phyloP scores from a whole-genome alignment of 2,888 invertebrate genomes.

The Zhengitettix transpicula region DNA sequence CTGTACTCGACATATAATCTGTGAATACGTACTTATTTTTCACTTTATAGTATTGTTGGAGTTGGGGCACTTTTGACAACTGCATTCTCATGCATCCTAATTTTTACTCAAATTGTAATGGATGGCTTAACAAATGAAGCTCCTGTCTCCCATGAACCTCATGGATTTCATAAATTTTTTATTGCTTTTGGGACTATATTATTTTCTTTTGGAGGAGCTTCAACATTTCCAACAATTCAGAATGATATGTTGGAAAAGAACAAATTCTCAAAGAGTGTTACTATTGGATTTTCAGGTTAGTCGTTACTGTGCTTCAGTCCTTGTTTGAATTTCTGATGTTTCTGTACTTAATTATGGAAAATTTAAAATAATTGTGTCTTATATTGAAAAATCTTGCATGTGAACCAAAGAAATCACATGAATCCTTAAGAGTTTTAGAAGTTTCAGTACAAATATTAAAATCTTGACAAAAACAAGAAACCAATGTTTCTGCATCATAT shows the following conservation, averaged over 20 bases:
- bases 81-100: slow-evolving; percentile 40
- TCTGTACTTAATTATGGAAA: too few species aligned
- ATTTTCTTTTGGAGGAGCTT: slow-evolving; percentile 56
- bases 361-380: too few species aligned
- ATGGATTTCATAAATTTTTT: slow-evolving; percentile 46
- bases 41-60: slow-evolving; percentile 38
- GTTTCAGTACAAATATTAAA: too few species aligned
- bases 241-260: slow-evolving; percentile 54
- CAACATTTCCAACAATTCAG: slow-evolving; percentile 62
- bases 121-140: slow-evolving; percentile 29
- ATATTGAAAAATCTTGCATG: too few species aligned
- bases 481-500: too few species aligned
- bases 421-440: too few species aligned
- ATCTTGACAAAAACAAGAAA: too few species aligned
- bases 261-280: slow-evolving; percentile 44
- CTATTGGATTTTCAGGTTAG: slow-evolving; percentile 42
- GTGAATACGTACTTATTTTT: background rate
- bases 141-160: slow-evolving; percentile 30
- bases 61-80: slow-evolving; percentile 44
- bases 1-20: too few species aligned
- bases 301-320: background rate
- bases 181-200: slow-evolving; percentile 50
- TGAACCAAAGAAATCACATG: too few species aligned
- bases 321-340: too few species aligned
- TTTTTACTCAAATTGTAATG: slow-evolving; percentile 41